Evolutionary conservation across 1,140 invertebrate species (phyloP).

Genomic region (Bombus terrestris): DNA sequence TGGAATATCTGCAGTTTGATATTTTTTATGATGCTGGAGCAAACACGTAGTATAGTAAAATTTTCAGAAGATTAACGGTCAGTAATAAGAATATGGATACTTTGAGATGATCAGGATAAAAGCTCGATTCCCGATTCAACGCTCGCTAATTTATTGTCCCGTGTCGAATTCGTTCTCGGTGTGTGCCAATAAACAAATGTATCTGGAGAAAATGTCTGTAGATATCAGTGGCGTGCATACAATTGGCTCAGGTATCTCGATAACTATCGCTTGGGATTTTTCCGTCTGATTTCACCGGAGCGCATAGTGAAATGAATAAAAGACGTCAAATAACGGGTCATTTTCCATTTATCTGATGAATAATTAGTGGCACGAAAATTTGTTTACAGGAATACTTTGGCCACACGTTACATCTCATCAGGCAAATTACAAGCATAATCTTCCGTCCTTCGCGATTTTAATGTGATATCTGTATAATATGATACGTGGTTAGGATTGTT

Average conservation of each 20-base stretch:
- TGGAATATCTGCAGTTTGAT: no score
- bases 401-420: neutral
- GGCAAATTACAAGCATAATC: neutral
- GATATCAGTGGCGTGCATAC: conserved; percentile 13
- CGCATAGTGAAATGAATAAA: conserved; percentile 9
- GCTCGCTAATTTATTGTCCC: neutral
- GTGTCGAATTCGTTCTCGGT: conserved; percentile 5
- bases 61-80: no score
- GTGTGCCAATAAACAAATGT: neutral
- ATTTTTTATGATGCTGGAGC: neutral
- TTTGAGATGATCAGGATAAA: conserved; percentile 26
- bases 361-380: conserved; percentile 36
- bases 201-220: neutral
- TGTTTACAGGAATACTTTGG: neutral
- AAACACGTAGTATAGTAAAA: neutral
- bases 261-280: conserved; percentile 61
- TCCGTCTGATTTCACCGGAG: conserved; percentile 35
- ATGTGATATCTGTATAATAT: neutral
- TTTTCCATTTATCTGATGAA: conserved; percentile 31
- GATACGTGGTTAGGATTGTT: neutral
- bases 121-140: conserved; percentile 20
- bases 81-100: conserved; percentile 22
- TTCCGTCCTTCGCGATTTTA: neutral
- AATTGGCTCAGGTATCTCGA: conserved; percentile 37
- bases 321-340: neutral